Percentiles rank a stretch among this genome's conserved stretches.
These are phyloP conservation scores for Drosophila affinis DNA, from an alignment of 2,888 invertebrate genomes.

Conservation along the genomic window DNA sequence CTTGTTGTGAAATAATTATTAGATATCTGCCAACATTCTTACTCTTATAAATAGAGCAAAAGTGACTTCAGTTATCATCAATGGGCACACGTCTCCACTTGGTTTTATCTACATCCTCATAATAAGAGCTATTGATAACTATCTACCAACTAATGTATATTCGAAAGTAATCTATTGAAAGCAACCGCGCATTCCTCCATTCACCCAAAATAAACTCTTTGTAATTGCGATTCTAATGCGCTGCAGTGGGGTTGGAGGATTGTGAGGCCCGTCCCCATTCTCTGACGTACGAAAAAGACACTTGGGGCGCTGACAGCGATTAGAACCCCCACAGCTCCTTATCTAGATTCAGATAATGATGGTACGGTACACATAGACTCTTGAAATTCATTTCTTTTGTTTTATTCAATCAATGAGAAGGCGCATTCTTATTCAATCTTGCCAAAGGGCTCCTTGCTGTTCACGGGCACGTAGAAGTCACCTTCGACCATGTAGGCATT, in stretches of 20 bases:
- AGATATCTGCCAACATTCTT: not conserved
- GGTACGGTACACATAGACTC: conserved; percentile 28
- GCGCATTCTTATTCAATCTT: not conserved
- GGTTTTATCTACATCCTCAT: not conserved
- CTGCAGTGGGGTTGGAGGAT: not conserved
- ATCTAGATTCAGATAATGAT: conserved; percentile 30
- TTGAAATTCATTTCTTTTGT: not conserved
- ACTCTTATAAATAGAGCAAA: not conserved
- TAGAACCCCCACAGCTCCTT: conserved; percentile 24
- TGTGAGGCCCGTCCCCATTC: not conserved
- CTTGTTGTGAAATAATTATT: not conserved
- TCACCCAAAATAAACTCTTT: not conserved
- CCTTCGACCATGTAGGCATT: conserved; percentile 68
- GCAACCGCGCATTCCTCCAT: too few species aligned
- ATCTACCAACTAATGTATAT: too few species aligned
- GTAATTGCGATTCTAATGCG: conserved; percentile 24
- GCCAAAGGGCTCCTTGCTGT: conserved; percentile 70
- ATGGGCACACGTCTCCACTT: not conserved
- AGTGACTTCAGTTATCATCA: not conserved
- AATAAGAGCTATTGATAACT: not conserved
- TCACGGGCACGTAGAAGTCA: conserved; percentile 75
- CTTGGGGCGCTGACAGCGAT: conserved; percentile 15
- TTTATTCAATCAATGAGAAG: conserved; percentile 1
- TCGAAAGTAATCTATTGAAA: too few species aligned
- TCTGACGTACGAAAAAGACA: conserved; percentile 24